Base-by-base conservation (phyloP, 2,797 vertebrate genomes). In the Sciaenops ocellatus region DNA sequence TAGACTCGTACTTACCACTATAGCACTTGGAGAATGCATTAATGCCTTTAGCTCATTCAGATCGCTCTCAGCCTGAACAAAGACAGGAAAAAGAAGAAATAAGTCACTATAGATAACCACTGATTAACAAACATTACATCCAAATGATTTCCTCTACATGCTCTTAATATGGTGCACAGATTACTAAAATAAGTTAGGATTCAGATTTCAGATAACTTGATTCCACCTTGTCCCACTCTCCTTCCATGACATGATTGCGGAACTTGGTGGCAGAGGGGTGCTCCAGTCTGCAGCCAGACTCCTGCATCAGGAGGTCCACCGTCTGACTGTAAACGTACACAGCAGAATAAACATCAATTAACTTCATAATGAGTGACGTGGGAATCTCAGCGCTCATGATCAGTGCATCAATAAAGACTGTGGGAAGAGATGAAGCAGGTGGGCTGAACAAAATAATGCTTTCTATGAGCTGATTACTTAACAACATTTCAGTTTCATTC, bases 281-380 rank as follows among this genome's bases (percentile, higher is more conserved):
- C 94, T 99, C 98, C 94, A 99, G 96, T 88, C 97, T 96, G 94
- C 98, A 99, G 94, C 97, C 97, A 66, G 98, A 99, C 94, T 99
- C 98, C 96, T 99, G 98, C 98, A 99, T 99, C 91, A 99, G 95
- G 91, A 99, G 96, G 94, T 99, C 98, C 95, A 99, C 97, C 72
- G 98, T 99, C 95, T 99, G 98, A 95, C 98, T 99, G 96, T 83
- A 94, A 62, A 62, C 3, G 30, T 7, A 70, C 24, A 77, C 20
- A 62, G 12, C 4, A 73, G 7, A 59, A 16, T 10, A 26, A 16
- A 42, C 26, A 61, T 64, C 34, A n/a, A 38, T 69, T 28, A 11
- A 52, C 42, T 57, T 24, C 34, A 51, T 24, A 16, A 48, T 11
- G 28, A 13, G 15, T 24, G 17, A 70, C 12, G 47, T 48, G 4